Evolutionary conservation across 2,888 invertebrate species (phyloP).

Genomic region (Thymelicus acteon): DNA sequence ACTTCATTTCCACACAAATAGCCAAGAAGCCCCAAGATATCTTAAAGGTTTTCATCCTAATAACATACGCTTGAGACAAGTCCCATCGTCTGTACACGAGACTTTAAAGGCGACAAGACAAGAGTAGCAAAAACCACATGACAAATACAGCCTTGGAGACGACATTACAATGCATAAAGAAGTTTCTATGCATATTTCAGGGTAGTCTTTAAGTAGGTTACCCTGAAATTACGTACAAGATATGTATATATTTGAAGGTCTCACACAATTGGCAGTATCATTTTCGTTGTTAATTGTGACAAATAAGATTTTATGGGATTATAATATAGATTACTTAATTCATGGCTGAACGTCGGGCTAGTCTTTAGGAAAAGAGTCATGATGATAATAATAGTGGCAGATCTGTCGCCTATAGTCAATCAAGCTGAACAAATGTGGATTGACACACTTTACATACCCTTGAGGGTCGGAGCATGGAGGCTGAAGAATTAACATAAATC

Average conservation of each 20-base stretch:
- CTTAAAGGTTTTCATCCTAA: not conserved
- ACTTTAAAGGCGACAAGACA: conserved; percentile 4
- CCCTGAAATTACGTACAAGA: conserved; percentile 3
- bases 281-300: not conserved
- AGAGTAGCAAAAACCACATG: conserved; percentile 1
- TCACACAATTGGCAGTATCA: not conserved
- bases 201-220: conserved; percentile 13
- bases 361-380: too few relatives aligned
- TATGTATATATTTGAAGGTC: not conserved
- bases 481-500: too few relatives aligned
- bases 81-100: not conserved
- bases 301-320: too few relatives aligned
- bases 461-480: too few relatives aligned
- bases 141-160: conserved; percentile 18
- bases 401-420: not conserved
- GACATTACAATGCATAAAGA: not conserved
- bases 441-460: not conserved
- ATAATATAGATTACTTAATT: not conserved
- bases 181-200: conserved; percentile 17
- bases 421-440: not conserved
- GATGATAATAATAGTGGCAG: too few relatives aligned
- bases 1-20: not conserved
- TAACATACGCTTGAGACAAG: conserved; percentile 19
- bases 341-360: not conserved
- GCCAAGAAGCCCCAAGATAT: not conserved